Conservation (phyloP, 2,888 invertebrate species). For the Cheilosia soror region DNA sequence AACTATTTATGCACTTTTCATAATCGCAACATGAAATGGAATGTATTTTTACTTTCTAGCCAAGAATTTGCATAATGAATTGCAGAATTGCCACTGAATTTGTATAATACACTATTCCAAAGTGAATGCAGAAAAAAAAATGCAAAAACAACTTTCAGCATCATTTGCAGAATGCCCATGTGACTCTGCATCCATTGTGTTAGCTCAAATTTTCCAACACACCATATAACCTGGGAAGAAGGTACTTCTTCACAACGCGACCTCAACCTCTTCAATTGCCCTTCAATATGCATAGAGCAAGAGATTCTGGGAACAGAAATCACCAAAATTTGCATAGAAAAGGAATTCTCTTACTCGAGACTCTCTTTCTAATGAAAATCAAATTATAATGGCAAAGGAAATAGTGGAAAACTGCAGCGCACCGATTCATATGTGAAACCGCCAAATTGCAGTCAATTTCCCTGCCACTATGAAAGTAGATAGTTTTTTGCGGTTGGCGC, state of each 20-base stretch:
- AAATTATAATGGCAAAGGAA: constrained; percentile 49
- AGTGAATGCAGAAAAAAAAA: constrained; percentile 29
- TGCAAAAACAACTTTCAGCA: constrained; percentile 38
- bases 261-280: constrained; percentile 72
- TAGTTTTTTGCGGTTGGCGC: constrained; percentile 3
- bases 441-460: constrained; percentile 63
- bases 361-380: constrained; percentile 33
- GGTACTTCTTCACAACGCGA: constrained; percentile 14
- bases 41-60: constrained; percentile 67
- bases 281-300: constrained; percentile 50
- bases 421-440: constrained; percentile 45
- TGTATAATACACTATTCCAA: too few relatives aligned
- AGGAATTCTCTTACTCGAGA: constrained; percentile 12
- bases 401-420: constrained; percentile 33
- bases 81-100: constrained; percentile 40
- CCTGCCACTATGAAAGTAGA: constrained; percentile 50
- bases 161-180: constrained; percentile 42
- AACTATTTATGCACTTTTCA: constrained; percentile 19
- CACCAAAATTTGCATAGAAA: constrained; percentile 66
- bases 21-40: constrained; percentile 30
- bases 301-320: constrained; percentile 22
- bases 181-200: constrained; percentile 49
- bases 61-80: constrained; percentile 70
- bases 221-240: constrained; percentile 11
- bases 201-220: constrained; percentile 57